These are phyloP conservation scores for Malurus splendens DNA, from an alignment of 2,797 vertebrate genomes.

Conservation along the genomic window DNA sequence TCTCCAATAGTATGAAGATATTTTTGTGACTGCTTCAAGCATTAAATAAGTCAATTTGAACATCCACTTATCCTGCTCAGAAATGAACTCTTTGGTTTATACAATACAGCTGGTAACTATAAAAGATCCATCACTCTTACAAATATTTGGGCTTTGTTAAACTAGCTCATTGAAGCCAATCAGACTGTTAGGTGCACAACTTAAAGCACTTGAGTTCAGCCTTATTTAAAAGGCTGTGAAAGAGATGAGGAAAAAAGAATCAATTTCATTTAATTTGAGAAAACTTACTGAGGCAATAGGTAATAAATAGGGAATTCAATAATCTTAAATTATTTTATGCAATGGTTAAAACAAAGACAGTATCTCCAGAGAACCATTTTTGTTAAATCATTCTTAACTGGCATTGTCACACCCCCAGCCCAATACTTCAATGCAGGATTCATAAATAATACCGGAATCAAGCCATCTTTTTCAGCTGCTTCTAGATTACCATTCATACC, in stretches of 20 bases:
- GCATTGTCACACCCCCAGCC: constrained; percentile 22
- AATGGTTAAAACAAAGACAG: not conserved
- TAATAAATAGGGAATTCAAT: constrained; percentile 13
- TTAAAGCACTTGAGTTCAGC: not conserved
- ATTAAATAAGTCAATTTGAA: not conserved
- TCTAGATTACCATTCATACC: constrained; percentile 63
- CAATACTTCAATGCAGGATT: constrained; percentile 56
- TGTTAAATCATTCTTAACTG: constrained; percentile 26
- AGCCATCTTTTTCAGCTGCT: constrained; percentile 52
- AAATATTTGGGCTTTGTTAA: not conserved
- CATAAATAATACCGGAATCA: constrained; percentile 69
- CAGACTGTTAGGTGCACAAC: not conserved
- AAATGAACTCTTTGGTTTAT: not conserved
- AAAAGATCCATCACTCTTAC: not conserved
- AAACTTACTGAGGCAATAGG: not conserved
- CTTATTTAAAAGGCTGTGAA: not conserved
- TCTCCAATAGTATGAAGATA: not conserved
- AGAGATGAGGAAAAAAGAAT: not conserved
- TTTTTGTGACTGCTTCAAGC: not conserved
- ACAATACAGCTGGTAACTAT: not conserved
- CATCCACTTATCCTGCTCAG: not conserved
- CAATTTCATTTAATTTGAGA: constrained; percentile 5
- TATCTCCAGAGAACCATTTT: not conserved
- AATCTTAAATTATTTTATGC: not conserved
- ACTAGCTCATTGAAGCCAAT: not conserved